Base-by-base conservation (phyloP, 1,140 invertebrate genomes). In the Aethina tumida region DNA sequence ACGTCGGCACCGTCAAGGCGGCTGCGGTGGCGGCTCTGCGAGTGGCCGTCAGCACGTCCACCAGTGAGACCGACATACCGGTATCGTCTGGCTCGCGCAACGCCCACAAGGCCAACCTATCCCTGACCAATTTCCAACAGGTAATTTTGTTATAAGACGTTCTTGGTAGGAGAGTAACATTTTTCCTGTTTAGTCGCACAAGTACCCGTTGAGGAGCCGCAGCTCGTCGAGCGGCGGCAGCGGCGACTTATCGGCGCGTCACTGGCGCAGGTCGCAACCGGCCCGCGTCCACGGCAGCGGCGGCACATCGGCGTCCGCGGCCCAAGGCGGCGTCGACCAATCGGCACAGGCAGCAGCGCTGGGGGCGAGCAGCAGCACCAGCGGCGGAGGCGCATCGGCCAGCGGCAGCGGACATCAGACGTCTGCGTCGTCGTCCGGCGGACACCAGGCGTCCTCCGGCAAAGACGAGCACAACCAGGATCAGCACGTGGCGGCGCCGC, bases 281-380 rank as follows among this genome's bases (percentile, higher is more conserved):
- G 31, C 27, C 37, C n/a, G n/a, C n/a, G n/a, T 28, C 27, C 6
- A 9, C 15, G 6, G 2, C 27, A 13, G 7, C 27, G 10, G 10
- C 15, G 15, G 10, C 7, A 13, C 7, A 28, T 26, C n/a, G 13
- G 24, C 24, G 13, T 10, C 24, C n/a, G 2, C 14, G n/a, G n/a
- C 24, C 24, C n/a, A 10, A 26, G 13, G 4, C n/a, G 10, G 10
- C 19, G 22, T 33, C 14, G 26, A 35, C 27, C 37, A 43, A 39
- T 26, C 21, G 42, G 41, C 43, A 52, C 41, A 49, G 38, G 47
- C 25, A 34, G 38, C 41, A 58, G 56, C 52, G 26, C 57, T 61
- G 57, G 57, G 57, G 58, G 50, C 49, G 38, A 51, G 45, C 34
- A 58, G 47, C 14, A 46, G 41, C 35, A 36, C 9, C 21, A 32